These are phyloP conservation scores for Ashinkailepas kermadecensis DNA, from an alignment of 2,888 invertebrate species.

Conservation along the genomic window DNA sequence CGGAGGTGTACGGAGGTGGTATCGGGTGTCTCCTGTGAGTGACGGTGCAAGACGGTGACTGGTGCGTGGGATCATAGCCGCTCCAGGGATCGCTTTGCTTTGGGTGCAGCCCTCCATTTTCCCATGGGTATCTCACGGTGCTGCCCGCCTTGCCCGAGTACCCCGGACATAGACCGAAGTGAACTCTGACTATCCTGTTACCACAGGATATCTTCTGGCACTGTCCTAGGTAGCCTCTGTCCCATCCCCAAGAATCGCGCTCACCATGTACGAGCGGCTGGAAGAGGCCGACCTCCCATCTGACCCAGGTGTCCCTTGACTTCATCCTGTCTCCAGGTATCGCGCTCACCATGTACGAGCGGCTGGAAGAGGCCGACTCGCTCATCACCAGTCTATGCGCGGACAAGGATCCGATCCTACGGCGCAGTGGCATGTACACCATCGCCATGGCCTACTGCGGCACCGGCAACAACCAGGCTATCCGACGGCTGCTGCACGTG, in stretches of 20 bases:
- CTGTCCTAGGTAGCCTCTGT: neutral
- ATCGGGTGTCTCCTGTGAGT: no score
- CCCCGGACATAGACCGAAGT: no score
- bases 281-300: slow-evolving; percentile 88
- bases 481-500: slow-evolving; percentile 85
- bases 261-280: slow-evolving; percentile 92
- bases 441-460: slow-evolving; percentile 98
- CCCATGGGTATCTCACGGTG: no score
- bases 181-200: no score
- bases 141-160: no score
- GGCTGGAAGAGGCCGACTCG: slow-evolving; percentile 92
- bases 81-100: no score
- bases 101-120: no score
- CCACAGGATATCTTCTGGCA: no score
- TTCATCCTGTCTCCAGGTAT: slow-evolving; percentile 46
- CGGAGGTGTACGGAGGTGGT: no score
- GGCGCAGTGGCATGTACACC: slow-evolving; percentile 93
- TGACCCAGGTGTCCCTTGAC: neutral
- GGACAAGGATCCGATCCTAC: slow-evolving; percentile 56
- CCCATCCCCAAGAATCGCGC: slow-evolving; percentile 54
- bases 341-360: slow-evolving; percentile 91
- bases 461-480: slow-evolving; percentile 94
- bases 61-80: no score
- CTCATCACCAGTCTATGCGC: slow-evolving; percentile 78
- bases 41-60: no score